Percentiles rank a stretch among this genome's conserved stretches.
Conservation (phyloP, 2,797 vertebrate species). For the Clarias fuscus region DNA sequence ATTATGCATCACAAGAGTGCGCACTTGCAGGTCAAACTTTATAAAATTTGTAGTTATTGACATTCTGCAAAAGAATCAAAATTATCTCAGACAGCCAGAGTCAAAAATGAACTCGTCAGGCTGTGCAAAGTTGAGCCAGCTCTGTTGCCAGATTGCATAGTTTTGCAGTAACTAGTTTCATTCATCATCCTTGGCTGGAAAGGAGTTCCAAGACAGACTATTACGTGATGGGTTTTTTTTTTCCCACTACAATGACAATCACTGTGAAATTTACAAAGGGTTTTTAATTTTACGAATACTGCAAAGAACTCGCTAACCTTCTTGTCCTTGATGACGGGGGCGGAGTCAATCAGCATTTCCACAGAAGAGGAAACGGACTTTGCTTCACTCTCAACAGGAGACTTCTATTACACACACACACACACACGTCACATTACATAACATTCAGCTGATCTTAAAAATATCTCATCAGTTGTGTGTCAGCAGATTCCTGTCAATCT, state of each 20-base stretch:
- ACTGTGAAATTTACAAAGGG: not conserved
- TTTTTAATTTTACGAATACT: not conserved
- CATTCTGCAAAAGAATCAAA: too few species aligned
- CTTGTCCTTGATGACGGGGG: constrained; percentile 73
- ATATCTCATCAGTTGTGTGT: constrained; percentile 21
- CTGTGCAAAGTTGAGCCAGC: too few species aligned
- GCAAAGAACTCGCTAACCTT: constrained; percentile 49
- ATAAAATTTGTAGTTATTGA: too few species aligned
- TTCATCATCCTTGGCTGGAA: too few species aligned
- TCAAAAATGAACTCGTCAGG: too few species aligned
- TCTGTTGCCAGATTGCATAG: too few species aligned
- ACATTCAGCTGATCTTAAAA: constrained; percentile 5
- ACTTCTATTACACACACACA: constrained; percentile 63
- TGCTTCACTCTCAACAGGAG: constrained; percentile 61
- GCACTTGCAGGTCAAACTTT: too few species aligned
- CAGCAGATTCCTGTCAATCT: not conserved
- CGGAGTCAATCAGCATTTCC: constrained; percentile 72
- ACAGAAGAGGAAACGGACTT: constrained; percentile 54
- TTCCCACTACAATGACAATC: not conserved
- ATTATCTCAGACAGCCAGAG: too few species aligned
- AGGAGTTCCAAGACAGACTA: too few species aligned
- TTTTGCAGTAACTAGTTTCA: too few species aligned
- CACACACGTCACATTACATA: constrained; percentile 5
- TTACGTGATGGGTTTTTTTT: too few species aligned
- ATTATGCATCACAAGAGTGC: too few species aligned